These are phyloP conservation scores for Drosophila pallidifrons DNA, from an alignment of 1,140 invertebrate genomes.

Conservation along the genomic window DNA sequence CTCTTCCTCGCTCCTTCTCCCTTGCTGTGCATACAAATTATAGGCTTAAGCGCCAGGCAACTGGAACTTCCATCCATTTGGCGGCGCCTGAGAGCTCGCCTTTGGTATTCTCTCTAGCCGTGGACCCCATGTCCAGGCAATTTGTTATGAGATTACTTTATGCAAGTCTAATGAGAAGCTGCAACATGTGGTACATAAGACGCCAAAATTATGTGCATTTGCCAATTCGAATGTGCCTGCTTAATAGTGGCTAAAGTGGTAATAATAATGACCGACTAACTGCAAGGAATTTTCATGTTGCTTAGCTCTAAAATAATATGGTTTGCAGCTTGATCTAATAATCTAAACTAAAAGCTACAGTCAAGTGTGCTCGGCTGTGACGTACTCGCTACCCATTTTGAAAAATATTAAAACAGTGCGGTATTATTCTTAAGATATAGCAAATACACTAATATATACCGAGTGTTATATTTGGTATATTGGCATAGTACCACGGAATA, in stretches of 20 bases:
- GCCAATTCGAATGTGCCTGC: neutral
- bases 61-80: slow-evolving; percentile 9
- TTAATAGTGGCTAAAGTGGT: neutral
- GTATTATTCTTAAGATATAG: no score
- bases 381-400: no score
- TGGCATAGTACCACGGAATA: no score
- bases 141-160: slow-evolving; percentile 53
- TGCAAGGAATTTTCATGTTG: neutral
- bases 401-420: no score
- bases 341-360: no score
- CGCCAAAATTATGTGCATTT: slow-evolving; percentile 14
- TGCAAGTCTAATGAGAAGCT: slow-evolving; percentile 37
- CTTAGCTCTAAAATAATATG: neutral
- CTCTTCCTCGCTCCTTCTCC: neutral
- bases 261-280: no score
- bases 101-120: slow-evolving; percentile 3
- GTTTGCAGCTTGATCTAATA: neutral
- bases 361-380: no score
- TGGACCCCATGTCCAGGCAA: slow-evolving; percentile 30
- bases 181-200: slow-evolving; percentile 34
- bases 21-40: slow-evolving; percentile 55
- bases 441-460: no score
- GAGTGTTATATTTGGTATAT: no score
- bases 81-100: neutral
- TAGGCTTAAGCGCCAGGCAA: slow-evolving; percentile 44